Evolutionary conservation across 1,140 invertebrate species (phyloP), one percentile per base, ranked within the genome.

Genomic region (Paralvinella palmiformis): DNA sequence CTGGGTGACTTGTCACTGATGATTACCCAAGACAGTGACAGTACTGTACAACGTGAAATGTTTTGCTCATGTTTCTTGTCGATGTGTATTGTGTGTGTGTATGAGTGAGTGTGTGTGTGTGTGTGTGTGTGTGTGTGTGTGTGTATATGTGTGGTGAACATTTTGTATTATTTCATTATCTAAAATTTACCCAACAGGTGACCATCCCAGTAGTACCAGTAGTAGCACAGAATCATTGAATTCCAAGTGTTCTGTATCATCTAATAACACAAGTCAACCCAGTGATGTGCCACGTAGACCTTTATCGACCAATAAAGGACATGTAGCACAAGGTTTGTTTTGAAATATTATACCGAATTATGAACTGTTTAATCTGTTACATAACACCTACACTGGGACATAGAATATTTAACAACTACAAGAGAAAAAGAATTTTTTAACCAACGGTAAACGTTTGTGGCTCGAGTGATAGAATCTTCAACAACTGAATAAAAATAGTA

Each of bases 211-310:
- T 52, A 79, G 75, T 64, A 72, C 68, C 20, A 77, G 75, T 65
- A 75, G 74, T 35, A 80, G 78, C 68, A 75, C 75, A 13, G 78
- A 80, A 44, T 80, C 77, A 2, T 66, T 80, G n/a, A 78, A 75
- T 64, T 77, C 75, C 20, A 48, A 58, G 36, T 70, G 61, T 50
- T 67, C 65, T 1, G 56, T 29, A 2, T 36, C 59, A 24, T 55
- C 29, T 44, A 59, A 69, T 24, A 69, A 65, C 33, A 72, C 68
- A 31, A 64, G 63, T 44, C 32, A 68, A 37, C 62, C 65, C n/a
- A 68, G 59, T 58, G 63, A 29, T 17, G 62, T 56, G 4, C 65
- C 69, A 27, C 55, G 17, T 10, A 17, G 55, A 27, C 55, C 32
- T 17, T 17, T 7, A 29, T 4, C 22, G 55, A 32, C 44, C 41